phyloP scores from a whole-genome alignment of 2,797 vertebrate species.

The Betta splendens region DNA sequence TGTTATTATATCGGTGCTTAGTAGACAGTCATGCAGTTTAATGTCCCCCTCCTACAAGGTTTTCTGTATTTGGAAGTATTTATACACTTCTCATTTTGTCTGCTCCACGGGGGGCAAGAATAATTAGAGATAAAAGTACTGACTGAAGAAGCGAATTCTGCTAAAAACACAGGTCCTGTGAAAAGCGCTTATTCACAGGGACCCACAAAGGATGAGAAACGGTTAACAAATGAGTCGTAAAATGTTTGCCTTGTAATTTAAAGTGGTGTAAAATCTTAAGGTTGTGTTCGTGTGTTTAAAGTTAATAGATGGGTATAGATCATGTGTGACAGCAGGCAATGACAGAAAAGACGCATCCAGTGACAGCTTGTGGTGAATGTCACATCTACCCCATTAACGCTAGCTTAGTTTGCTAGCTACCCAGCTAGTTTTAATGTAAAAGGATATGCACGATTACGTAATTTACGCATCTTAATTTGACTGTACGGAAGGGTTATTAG shows the following conservation, averaged over 20 bases:
- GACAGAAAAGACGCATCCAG: not conserved
- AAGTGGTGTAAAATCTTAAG: no score
- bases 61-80: conserved; percentile 35
- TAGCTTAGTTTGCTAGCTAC: not conserved
- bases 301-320: no score
- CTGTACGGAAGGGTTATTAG: no score
- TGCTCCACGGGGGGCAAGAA: conserved; percentile 56
- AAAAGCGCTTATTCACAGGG: conserved; percentile 15
- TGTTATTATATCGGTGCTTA: not conserved
- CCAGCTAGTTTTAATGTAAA: not conserved
- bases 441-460: no score
- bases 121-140: conserved; percentile 56
- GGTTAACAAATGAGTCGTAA: no score
- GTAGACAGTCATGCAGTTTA: not conserved
- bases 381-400: not conserved
- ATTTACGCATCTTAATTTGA: no score
- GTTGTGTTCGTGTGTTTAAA: no score
- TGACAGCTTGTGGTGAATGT: not conserved
- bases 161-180: conserved; percentile 39
- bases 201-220: not conserved
- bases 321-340: not conserved
- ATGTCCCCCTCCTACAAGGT: conserved; percentile 27
- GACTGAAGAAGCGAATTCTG: conserved; percentile 19
- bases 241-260: no score
- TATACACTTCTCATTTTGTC: conserved; percentile 37